phyloP scores from a whole-genome alignment of 2,113 vertebrate species.

The Egretta garzetta region DNA sequence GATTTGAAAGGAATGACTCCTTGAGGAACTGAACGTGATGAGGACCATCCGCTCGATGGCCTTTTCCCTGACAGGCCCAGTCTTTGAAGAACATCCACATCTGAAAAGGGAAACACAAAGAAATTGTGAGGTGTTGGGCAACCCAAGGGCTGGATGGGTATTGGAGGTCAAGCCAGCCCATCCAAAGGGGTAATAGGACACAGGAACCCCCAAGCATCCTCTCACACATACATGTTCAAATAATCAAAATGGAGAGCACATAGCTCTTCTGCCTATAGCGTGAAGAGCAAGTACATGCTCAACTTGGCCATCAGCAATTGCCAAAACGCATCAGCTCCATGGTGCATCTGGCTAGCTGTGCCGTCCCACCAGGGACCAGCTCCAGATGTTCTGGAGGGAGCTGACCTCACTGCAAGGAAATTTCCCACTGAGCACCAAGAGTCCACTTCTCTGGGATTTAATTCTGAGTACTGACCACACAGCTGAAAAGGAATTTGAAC shows the following conservation, averaged over 20 bases:
- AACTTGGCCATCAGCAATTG: not conserved
- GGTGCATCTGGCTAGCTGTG: not conserved
- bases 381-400: constrained; percentile 29
- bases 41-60: constrained; percentile 48
- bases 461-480: constrained; percentile 37
- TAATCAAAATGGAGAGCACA: not conserved
- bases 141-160: not conserved
- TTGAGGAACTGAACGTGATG: constrained; percentile 70
- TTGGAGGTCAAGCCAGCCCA: not conserved
- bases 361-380: not conserved
- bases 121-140: not conserved
- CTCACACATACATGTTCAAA: not conserved
- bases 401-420: constrained; percentile 29
- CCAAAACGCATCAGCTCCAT: not conserved
- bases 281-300: not conserved
- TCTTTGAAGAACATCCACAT: constrained; percentile 93
- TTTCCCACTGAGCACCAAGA: constrained; percentile 3
- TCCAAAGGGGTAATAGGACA: not conserved
- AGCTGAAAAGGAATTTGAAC: constrained; percentile 35
- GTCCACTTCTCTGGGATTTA: constrained; percentile 13
- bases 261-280: fast-evolving
- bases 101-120: constrained; percentile 70
- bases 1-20: constrained; percentile 91
- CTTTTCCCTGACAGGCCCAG: constrained; percentile 87
- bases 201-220: not conserved